phyloP scores from a whole-genome alignment of 2,113 vertebrate genomes.

The Siniperca knerii region DNA sequence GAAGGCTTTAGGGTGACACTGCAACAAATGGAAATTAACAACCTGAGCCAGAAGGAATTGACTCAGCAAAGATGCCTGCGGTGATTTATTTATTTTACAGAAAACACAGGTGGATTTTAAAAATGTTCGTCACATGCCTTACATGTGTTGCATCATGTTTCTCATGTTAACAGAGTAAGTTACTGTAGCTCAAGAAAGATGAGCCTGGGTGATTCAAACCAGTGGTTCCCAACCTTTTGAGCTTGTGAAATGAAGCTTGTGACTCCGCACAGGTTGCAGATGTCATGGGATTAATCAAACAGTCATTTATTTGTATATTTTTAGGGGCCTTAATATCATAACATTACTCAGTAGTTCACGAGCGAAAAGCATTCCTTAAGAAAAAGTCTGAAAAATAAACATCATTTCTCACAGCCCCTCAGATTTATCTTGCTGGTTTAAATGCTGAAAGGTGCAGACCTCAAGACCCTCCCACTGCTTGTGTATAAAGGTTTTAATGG shows the following conservation, averaged over 20 bases:
- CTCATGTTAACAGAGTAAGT: neutral
- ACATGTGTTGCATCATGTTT: neutral
- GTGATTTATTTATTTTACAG: neutral
- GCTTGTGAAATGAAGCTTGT: neutral
- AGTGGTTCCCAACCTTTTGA: neutral
- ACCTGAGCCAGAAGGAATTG: neutral
- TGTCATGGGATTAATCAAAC: neutral
- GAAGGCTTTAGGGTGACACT: neutral
- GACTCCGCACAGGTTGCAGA: neutral
- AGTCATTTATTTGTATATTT: neutral
- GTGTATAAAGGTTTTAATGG: neutral
- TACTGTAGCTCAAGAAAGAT: neutral
- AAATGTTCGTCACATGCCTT: neutral
- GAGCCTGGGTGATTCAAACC: neutral
- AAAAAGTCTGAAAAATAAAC: neutral
- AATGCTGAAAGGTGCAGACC: neutral
- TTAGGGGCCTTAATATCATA: neutral
- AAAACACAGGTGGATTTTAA: neutral
- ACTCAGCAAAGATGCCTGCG: neutral
- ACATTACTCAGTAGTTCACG: neutral
- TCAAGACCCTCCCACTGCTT: neutral
- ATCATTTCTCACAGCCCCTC: neutral
- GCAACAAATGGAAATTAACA: neutral
- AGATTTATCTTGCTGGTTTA: neutral
- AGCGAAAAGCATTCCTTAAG: neutral